Conservation (phyloP, 1,140 invertebrate species). For the Papilio polytes region DNA sequence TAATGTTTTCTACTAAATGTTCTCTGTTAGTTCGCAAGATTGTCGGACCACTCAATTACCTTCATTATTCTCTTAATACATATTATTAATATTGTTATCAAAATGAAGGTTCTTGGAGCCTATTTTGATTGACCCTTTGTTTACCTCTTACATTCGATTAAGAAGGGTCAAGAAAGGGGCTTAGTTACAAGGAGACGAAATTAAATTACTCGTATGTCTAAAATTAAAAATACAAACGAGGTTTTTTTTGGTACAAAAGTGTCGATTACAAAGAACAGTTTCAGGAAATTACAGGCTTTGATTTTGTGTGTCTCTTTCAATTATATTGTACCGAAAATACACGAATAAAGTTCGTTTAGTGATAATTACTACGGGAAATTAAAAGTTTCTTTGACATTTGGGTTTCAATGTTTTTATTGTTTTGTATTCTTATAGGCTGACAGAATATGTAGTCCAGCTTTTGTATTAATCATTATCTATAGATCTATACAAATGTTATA, state of each 20-base stretch:
- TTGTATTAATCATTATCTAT: no score
- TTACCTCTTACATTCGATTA: slow-evolving; percentile 11
- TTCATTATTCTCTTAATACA: background rate
- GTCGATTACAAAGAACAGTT: slow-evolving; percentile 37
- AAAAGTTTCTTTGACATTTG: background rate
- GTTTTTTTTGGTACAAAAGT: background rate
- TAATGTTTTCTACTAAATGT: background rate
- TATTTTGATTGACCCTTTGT: slow-evolving; percentile 13
- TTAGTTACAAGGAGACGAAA: background rate
- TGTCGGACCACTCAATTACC: background rate
- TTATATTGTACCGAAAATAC: background rate
- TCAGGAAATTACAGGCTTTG: slow-evolving; percentile 18
- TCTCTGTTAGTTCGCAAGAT: background rate
- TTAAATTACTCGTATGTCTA: background rate
- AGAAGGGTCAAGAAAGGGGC: background rate
- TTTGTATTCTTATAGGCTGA: no score
- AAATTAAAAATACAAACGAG: background rate
- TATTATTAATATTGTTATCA: background rate
- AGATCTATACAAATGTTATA: no score
- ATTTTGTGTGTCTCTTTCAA: slow-evolving; percentile 20
- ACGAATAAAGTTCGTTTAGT: background rate
- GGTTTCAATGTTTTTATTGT: background rate
- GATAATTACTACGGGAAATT: slow-evolving; percentile 15
- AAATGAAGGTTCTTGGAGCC: background rate
- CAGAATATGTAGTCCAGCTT: no score